Conservation (phyloP, 1,140 invertebrate species). For the Phymastichus coffea region DNA sequence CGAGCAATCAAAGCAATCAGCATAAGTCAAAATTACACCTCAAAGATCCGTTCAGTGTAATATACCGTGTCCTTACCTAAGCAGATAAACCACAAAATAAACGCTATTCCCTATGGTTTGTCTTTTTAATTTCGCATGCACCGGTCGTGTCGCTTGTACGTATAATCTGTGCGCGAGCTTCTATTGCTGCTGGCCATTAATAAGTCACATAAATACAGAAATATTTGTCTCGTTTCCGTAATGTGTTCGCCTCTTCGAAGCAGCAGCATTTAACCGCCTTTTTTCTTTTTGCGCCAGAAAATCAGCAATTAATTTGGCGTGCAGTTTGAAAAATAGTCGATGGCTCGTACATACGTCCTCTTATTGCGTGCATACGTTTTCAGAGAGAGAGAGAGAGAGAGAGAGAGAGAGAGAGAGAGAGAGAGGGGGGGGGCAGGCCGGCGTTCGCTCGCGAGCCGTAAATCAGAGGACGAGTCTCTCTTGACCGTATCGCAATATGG, state of each 20-base stretch:
- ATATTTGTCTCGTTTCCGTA: constrained; percentile 22
- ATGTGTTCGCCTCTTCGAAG: neutral
- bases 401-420: no score
- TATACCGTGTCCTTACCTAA: no score
- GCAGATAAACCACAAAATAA: neutral
- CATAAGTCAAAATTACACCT: no score
- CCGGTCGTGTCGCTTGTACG: neutral
- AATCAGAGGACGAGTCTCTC: constrained; percentile 12
- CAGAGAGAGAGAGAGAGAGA: no score
- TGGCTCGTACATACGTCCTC: neutral
- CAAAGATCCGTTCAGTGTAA: no score
- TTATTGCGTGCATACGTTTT: no score
- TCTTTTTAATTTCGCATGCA: constrained; percentile 13
- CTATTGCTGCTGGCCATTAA: no score
- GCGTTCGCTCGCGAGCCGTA: no score
- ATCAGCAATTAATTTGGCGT: constrained; percentile 23
- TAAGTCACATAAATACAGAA: constrained; percentile 25
- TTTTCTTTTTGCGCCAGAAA: neutral
- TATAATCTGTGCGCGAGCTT: constrained; percentile 4
- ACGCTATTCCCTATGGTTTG: no score
- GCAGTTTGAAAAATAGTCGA: constrained; percentile 14
- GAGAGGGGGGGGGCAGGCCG: no score
- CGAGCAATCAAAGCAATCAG: no score
- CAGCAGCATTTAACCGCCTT: neutral
- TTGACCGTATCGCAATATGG: constrained; percentile 17